Base-by-base conservation (phyloP, 2,113 vertebrate genomes). In the Vulpes vulpes region DNA sequence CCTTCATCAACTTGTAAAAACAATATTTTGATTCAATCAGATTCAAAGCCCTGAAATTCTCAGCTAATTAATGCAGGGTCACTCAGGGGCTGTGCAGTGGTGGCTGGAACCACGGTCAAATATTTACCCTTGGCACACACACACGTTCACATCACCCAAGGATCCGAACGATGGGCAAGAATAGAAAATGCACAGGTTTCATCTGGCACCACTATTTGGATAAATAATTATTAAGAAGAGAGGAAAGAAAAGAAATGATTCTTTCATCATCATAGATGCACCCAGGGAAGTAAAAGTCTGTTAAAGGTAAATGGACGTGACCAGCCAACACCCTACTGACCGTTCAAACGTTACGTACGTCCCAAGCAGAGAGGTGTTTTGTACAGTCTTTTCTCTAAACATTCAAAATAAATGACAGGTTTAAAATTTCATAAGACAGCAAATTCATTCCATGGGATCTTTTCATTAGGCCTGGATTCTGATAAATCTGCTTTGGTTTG, bases 1-100 rank as follows among this genome's bases (percentile, higher is more conserved):
- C 99, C 99, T 99, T 99, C 99, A 99, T 99, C 99, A 99, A 99
- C 99, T 99, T 99, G 99, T 99, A 99, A 99, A 99, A 99, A 99
- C 99, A 99, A 99, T 99, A 99, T 99, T 99, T 99, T 99, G 99
- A 99, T 99, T 99, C 99, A 99, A 99, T 99, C 99, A 99, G 99
- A 99, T 99, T 98, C 98, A 99, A 99, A 99, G 99, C 98, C 97
- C 97, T 30, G 96, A 99, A 98, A 98, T 98, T 98, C 98, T 97
- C 98, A 97, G 73, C 98, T 99, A 99, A 99, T 99, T 98, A 99
- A 99, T 99, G 99, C 99, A 98, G 96, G 99, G 99, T 99, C 99
- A 99, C 99, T 99, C 97, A 0, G 96, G 98, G 98, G 98, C 97
- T 97, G 96, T 38, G 96, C 96, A 89, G 97, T 86, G 95, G 96